Conservation (phyloP, 2,113 vertebrate genomes). For the Myanophis thanlyinensis region DNA sequence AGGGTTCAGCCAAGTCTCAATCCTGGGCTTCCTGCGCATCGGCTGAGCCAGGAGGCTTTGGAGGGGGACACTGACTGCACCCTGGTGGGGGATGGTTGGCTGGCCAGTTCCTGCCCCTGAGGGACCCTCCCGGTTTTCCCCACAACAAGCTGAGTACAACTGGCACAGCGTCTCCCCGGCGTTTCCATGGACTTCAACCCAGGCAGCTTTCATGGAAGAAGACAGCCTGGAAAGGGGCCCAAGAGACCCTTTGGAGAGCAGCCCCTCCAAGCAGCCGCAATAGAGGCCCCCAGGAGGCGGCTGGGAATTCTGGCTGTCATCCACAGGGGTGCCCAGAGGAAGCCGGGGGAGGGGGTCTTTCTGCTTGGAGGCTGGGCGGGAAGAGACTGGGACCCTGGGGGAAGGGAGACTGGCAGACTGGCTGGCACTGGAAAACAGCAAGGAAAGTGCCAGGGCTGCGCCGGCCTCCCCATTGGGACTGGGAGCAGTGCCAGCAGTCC, state of each 20-base stretch:
- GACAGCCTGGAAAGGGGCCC: no score
- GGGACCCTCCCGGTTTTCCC: background rate
- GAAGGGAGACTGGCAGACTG: background rate
- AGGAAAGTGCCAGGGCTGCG: background rate
- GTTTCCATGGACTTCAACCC: background rate
- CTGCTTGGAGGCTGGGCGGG: no score
- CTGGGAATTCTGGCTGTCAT: background rate
- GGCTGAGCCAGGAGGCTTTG: background rate
- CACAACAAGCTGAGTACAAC: background rate
- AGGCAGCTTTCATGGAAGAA: background rate
- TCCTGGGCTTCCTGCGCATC: no score
- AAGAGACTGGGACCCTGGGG: no score
- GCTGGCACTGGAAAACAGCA: background rate
- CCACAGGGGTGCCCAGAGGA: background rate
- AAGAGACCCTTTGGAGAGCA: background rate
- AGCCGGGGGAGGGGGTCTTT: background rate
- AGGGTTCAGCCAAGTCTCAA: background rate
- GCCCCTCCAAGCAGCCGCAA: background rate
- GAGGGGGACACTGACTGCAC: background rate
- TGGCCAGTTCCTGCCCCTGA: background rate
- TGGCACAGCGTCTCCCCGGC: background rate
- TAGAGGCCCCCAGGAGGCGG: no score
- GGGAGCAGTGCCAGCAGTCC: background rate
- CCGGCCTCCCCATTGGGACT: background rate
- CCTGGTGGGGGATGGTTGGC: no score